phyloP scores from a whole-genome alignment of 2,888 invertebrate species.

The Lepeophtheirus nordmannii region DNA sequence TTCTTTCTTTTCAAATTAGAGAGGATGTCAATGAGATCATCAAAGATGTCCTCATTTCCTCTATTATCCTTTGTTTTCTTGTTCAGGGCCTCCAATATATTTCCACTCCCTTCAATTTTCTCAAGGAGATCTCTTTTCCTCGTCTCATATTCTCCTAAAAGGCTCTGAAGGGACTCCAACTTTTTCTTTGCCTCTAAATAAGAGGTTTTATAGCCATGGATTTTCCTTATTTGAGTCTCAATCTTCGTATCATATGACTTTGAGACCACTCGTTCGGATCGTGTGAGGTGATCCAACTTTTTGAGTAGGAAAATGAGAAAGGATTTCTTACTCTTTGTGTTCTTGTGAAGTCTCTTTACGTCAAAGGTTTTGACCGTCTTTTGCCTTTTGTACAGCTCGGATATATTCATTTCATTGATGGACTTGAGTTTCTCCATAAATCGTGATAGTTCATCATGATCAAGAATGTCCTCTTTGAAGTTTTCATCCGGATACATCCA shows the following conservation, averaged over 20 bases:
- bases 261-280: background rate
- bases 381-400: background rate
- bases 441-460: background rate
- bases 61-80: conserved; percentile 1
- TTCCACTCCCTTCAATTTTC: background rate
- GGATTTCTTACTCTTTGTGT: background rate
- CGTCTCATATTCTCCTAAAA: background rate
- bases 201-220: background rate
- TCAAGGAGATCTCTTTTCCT: background rate
- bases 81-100: background rate
- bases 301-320: background rate
- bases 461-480: background rate
- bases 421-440: background rate
- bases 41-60: background rate
- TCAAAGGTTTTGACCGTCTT: background rate
- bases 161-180: background rate
- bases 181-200: background rate
- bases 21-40: background rate
- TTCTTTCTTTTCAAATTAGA: background rate
- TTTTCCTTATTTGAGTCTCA: background rate
- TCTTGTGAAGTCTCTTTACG: background rate
- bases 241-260: background rate
- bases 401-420: background rate
- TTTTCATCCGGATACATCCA: conserved; percentile 5
- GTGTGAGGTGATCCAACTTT: background rate